These are phyloP conservation scores for Andrena haemorrhoa DNA, from an alignment of 2,888 invertebrate genomes.

Conservation along the genomic window DNA sequence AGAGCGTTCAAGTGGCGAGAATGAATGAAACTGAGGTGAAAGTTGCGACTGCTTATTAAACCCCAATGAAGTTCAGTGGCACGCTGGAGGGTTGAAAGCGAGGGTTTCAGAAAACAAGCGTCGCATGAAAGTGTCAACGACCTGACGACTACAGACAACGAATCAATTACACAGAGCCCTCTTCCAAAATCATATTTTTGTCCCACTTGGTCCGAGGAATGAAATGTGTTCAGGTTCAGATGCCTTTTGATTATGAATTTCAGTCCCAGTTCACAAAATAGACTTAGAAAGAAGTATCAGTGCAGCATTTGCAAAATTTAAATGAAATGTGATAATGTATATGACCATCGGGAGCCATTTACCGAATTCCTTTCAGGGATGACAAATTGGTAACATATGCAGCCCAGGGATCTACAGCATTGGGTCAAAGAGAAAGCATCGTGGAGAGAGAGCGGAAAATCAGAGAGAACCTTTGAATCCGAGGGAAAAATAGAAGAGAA, in stretches of 20 bases:
- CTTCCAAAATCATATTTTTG: slow-evolving; percentile 35
- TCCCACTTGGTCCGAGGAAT: slow-evolving; percentile 10
- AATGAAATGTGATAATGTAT: no score
- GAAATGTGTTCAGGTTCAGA: not conserved
- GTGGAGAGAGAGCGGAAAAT: not conserved
- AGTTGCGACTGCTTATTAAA: not conserved
- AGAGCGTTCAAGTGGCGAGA: not conserved
- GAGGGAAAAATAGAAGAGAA: slow-evolving; percentile 29
- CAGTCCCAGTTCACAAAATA: not conserved
- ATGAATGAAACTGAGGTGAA: no score
- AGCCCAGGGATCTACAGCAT: not conserved
- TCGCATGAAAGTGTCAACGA: slow-evolving; percentile 22
- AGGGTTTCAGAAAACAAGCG: slow-evolving; percentile 13
- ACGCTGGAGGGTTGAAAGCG: not conserved
- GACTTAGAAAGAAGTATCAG: no score
- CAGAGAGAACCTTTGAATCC: not conserved
- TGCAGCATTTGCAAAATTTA: no score
- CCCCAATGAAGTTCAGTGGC: not conserved
- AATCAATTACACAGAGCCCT: slow-evolving; percentile 14
- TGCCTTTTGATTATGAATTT: not conserved
- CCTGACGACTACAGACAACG: not conserved
- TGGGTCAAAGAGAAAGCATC: not conserved
- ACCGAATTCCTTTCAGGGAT: not conserved
- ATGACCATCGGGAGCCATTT: no score
- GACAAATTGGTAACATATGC: not conserved